Percentiles rank a stretch among this genome's conserved stretches.
phyloP scores from a whole-genome alignment of 2,113 vertebrate genomes.

The Megaptera novaeangliae region DNA sequence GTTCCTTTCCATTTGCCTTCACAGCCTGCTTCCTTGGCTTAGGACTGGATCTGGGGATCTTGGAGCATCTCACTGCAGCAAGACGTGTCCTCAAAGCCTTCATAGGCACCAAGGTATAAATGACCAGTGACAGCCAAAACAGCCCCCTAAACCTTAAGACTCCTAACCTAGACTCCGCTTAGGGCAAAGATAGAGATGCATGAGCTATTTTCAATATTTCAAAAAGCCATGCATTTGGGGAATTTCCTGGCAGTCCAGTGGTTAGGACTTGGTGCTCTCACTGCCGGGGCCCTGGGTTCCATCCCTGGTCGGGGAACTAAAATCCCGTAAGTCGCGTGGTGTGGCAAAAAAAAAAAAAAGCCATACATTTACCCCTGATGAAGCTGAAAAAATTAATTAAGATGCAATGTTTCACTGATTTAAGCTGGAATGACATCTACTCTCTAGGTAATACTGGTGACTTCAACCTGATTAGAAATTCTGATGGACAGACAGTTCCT shows the following conservation, averaged over 20 bases:
- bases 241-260: too few relatives aligned
- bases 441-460: background rate
- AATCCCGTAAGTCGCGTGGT: too few relatives aligned
- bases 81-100: background rate
- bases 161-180: background rate
- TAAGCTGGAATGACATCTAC: background rate
- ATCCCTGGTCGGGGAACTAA: too few relatives aligned
- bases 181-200: background rate
- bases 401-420: background rate
- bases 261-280: too few relatives aligned
- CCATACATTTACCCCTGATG: background rate
- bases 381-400: background rate
- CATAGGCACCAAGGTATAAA: background rate
- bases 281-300: too few relatives aligned
- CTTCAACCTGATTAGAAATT: background rate
- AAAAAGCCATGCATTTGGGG: background rate
- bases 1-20: accelerated
- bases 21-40: background rate
- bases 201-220: background rate
- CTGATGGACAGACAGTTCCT: background rate
- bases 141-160: background rate
- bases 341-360: background rate
- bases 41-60: background rate
- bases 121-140: background rate
- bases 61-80: background rate